These are phyloP conservation scores for Scelioninae gen. 1 DNA, from an alignment of 2,888 invertebrate species.

Conservation along the genomic window DNA sequence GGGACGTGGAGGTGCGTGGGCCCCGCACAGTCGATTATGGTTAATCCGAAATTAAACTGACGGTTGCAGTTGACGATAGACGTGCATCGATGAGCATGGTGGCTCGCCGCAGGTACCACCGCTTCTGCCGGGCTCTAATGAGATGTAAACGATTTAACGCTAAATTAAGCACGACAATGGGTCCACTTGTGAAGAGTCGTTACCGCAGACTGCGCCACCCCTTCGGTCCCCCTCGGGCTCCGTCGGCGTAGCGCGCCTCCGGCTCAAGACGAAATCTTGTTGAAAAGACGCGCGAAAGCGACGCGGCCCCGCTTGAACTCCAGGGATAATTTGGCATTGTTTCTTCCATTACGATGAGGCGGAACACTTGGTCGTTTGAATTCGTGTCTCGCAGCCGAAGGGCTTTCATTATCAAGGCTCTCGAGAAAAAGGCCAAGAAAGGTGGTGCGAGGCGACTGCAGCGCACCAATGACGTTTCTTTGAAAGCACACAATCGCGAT, in stretches of 20 bases:
- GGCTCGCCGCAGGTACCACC: slow-evolving; percentile 73
- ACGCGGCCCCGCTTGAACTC: slow-evolving; percentile 56
- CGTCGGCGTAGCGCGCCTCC: too few species aligned
- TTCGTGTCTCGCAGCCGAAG: slow-evolving; percentile 46
- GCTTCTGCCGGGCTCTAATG: slow-evolving; percentile 80
- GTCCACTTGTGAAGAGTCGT: slow-evolving; percentile 72
- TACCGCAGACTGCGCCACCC: slow-evolving; percentile 60
- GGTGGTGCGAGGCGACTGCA: neutral
- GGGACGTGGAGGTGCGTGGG: slow-evolving; percentile 54
- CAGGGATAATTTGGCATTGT: slow-evolving; percentile 68
- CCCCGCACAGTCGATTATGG: slow-evolving; percentile 66
- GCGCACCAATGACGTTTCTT: slow-evolving; percentile 48
- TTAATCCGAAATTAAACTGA: slow-evolving; percentile 80
- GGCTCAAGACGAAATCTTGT: slow-evolving; percentile 48
- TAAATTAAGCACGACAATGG: slow-evolving; percentile 84
- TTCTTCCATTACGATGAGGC: slow-evolving; percentile 61
- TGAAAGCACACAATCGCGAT: slow-evolving; percentile 49
- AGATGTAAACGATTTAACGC: slow-evolving; percentile 84
- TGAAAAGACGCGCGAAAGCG: slow-evolving; percentile 53
- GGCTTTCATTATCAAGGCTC: slow-evolving; percentile 52
- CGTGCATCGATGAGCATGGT: slow-evolving; percentile 82
- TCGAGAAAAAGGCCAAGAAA: slow-evolving; percentile 16
- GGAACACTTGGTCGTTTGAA: slow-evolving; percentile 42
- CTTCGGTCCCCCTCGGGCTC: slow-evolving; percentile 3
- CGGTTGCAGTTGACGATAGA: slow-evolving; percentile 79